These are phyloP conservation scores for Noctua pronuba DNA, from an alignment of 2,888 invertebrate species.

Conservation along the genomic window DNA sequence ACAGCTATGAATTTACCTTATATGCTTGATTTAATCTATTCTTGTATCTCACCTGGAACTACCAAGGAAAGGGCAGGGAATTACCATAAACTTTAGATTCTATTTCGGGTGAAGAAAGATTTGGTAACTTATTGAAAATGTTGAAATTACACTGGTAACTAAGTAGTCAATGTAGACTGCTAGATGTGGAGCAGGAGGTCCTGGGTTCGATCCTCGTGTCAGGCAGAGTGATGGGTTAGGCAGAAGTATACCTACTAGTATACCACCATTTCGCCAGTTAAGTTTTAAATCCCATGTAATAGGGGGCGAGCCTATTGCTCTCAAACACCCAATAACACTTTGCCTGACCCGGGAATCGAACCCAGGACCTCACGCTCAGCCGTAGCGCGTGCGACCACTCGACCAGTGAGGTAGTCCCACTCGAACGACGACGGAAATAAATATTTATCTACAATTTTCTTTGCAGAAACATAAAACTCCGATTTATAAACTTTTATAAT, in stretches of 20 bases:
- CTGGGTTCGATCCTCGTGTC: background rate
- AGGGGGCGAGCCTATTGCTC: too few species aligned
- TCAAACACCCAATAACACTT: background rate
- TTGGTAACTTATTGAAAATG: background rate
- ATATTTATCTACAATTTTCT: background rate
- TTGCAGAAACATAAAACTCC: background rate
- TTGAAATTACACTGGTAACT: background rate
- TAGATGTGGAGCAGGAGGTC: background rate
- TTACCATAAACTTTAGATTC: background rate
- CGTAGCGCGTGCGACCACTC: background rate
- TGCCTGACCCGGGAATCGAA: background rate
- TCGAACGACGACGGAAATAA: background rate
- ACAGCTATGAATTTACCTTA: constrained; percentile 10
- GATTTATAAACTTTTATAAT: constrained; percentile 8
- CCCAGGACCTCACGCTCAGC: background rate
- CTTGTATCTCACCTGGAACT: constrained; percentile 15
- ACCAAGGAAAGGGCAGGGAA: constrained; percentile 10
- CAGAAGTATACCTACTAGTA: too few species aligned
- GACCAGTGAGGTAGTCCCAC: background rate
- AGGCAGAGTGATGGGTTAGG: background rate
- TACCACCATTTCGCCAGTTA: too few species aligned
- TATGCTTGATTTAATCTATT: constrained; percentile 44
- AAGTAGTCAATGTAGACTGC: background rate
- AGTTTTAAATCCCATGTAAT: too few species aligned
- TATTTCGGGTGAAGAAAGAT: background rate